Conservation (phyloP, 2,888 invertebrate species). For the Ophion ventricosus region DNA sequence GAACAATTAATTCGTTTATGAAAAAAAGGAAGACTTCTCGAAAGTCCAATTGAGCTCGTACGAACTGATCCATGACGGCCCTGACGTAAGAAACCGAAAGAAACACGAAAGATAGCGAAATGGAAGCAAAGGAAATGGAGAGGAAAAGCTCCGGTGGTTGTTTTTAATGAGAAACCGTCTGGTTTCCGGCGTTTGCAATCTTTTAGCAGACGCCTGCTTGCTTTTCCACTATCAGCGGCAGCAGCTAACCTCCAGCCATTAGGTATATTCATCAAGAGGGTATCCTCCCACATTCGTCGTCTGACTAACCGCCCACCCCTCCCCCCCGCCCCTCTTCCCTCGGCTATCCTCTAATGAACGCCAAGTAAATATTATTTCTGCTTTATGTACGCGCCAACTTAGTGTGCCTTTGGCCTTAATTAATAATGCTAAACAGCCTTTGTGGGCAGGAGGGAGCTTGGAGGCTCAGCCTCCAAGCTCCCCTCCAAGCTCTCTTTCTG, state of each 20-base stretch:
- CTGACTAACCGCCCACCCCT: constrained; percentile 68
- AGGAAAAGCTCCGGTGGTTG: constrained; percentile 73
- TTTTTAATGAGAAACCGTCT: constrained; percentile 82
- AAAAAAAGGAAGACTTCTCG: too few relatives aligned
- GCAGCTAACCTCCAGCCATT: constrained; percentile 30
- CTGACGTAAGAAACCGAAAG: background rate
- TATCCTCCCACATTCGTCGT: constrained; percentile 50
- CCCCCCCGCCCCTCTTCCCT: constrained; percentile 71
- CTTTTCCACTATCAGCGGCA: constrained; percentile 52
- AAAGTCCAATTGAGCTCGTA: too few relatives aligned
- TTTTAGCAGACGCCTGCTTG: constrained; percentile 57
- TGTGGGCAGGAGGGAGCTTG: too few relatives aligned
- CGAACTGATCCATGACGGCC: too few relatives aligned
- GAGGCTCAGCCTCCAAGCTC: constrained; percentile 20
- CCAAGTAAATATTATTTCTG: constrained; percentile 82
- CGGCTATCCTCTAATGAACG: constrained; percentile 82
- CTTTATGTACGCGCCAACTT: constrained; percentile 82
- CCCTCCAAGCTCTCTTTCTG: constrained; percentile 26
- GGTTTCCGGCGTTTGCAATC: constrained; percentile 77
- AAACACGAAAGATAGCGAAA: background rate
- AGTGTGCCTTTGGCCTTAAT: constrained; percentile 82
- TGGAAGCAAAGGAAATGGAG: constrained; percentile 24
- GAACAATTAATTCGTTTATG: too few relatives aligned
- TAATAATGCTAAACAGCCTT: constrained; percentile 81
- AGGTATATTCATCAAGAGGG: constrained; percentile 18